Evolutionary conservation across 2,888 invertebrate genomes (phyloP), one percentile per base, ranked within the genome.

Genomic region (Pterostichus niger): DNA sequence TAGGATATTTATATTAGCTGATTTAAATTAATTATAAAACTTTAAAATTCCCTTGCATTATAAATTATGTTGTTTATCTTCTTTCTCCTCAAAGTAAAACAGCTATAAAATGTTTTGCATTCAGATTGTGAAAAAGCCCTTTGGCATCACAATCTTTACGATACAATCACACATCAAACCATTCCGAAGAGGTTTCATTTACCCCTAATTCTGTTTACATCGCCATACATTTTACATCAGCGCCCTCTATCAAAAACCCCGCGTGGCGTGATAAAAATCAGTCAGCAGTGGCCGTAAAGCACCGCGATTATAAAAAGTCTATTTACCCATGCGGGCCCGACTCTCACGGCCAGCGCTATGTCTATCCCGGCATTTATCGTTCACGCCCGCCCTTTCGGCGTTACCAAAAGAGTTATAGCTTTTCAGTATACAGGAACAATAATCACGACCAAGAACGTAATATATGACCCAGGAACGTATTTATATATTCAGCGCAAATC

Each of bases 341-440:
- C 40, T 6, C 40, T n/a, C 64, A n/a, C 13, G 76, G 76, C 35
- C 82, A 56, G 40, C 24, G 24, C 24, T 24, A 24, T 82, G 82
- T 82, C 82, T 82, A 59, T 54, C 59, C 46, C 75, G 75, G 75
- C 82, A 82, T 82, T 82, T 82, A 82, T 82, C 82, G 82, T 73
- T 82, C 56, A 82, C 59, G 75, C 82, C 82, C 82, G 82, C 82
- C 82, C 75, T 82, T 82, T 82, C 49, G 24, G 61, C 82, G 82
- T 82, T 75, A 73, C n/a, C 35, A 59, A 82, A 82, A 82, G 82
- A 82, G 82, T 82, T 82, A 82, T 82, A 44, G 82, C 75, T 68
- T 80, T 80, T 80, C 56, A 3, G 61, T 61, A 61, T 49, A 82
- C 75, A 82, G 59, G 75, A 33, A 82, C 82, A 82, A 82, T 75